phyloP scores from a whole-genome alignment of 2,113 vertebrate species.

The Gnathonemus longibarbis region DNA sequence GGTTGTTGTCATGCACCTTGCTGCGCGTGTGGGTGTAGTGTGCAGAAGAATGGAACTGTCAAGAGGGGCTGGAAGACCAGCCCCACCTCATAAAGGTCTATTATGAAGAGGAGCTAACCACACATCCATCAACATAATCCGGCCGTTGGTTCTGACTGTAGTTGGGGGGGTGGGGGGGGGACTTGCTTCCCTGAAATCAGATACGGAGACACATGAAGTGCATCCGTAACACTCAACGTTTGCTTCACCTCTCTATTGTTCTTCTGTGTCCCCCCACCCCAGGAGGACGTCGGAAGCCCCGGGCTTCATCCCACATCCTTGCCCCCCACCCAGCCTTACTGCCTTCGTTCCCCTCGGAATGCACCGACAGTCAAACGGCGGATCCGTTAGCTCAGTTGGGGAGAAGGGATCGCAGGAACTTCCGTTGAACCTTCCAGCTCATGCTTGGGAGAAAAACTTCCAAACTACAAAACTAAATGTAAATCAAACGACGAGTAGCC shows the following conservation, averaged over 20 bases:
- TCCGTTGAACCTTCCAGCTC: not conserved
- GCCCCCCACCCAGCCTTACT: not conserved
- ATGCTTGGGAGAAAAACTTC: not conserved
- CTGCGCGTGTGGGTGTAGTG: slow-evolving; percentile 23
- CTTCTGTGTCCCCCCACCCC: not conserved
- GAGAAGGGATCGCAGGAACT: not conserved
- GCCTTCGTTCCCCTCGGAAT: not conserved
- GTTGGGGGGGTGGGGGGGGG: not conserved
- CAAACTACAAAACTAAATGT: not conserved
- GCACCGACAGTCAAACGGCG: not conserved
- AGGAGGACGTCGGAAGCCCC: not conserved
- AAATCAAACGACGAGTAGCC: not conserved
- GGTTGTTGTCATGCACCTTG: not conserved
- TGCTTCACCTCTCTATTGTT: not conserved
- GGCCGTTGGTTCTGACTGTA: not conserved
- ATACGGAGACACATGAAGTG: not conserved
- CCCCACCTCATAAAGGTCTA: slow-evolving; percentile 15
- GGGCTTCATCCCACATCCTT: not conserved
- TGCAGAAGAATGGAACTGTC: slow-evolving; percentile 21
- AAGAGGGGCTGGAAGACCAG: slow-evolving; percentile 18
- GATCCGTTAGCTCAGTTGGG: not conserved
- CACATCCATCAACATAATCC: slow-evolving; percentile 5
- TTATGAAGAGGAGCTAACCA: slow-evolving; percentile 17
- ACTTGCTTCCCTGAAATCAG: not conserved
- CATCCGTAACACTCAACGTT: not conserved